Evolutionary conservation across 2,797 vertebrate genomes (phyloP).

Genomic region (Helostoma temminkii): DNA sequence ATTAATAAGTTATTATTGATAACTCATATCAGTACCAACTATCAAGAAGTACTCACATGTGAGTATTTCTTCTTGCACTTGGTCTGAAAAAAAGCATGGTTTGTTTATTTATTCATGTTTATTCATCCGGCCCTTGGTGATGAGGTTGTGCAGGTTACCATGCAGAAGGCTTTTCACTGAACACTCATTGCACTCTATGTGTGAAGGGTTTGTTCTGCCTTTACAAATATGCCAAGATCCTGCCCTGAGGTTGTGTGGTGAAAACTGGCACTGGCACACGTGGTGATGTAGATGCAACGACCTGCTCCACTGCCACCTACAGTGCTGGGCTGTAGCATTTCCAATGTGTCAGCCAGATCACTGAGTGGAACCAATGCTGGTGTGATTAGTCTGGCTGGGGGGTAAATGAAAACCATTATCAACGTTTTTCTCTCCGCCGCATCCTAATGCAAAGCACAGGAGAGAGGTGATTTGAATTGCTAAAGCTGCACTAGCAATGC

Average conservation of each 20-base stretch:
- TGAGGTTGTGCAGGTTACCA: not conserved
- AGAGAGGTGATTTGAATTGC: constrained; percentile 77
- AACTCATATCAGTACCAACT: too few relatives aligned
- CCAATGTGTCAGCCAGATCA: constrained; percentile 71
- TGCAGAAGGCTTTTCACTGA: constrained; percentile 5
- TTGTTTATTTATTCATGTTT: not conserved
- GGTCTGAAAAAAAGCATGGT: too few relatives aligned
- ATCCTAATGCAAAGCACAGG: constrained; percentile 74
- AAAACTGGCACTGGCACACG: constrained; percentile 39
- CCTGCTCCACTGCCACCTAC: constrained; percentile 59
- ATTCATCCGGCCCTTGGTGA: constrained; percentile 11
- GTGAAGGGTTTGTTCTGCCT: constrained; percentile 11
- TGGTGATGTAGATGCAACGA: constrained; percentile 39
- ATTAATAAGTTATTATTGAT: too few relatives aligned
- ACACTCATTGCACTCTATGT: not conserved
- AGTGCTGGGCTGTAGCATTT: constrained; percentile 64
- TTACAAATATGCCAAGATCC: constrained; percentile 30
- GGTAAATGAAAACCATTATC: constrained; percentile 86
- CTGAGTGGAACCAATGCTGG: constrained; percentile 75
- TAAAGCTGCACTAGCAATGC: constrained; percentile 52
- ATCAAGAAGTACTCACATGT: too few relatives aligned
- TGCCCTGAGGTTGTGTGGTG: constrained; percentile 36
- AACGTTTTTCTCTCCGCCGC: constrained; percentile 72
- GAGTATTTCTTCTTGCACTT: too few relatives aligned
- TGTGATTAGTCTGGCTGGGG: constrained; percentile 82